Conservation (phyloP, 1,140 invertebrate species). For the Agrypnia vestita region DNA sequence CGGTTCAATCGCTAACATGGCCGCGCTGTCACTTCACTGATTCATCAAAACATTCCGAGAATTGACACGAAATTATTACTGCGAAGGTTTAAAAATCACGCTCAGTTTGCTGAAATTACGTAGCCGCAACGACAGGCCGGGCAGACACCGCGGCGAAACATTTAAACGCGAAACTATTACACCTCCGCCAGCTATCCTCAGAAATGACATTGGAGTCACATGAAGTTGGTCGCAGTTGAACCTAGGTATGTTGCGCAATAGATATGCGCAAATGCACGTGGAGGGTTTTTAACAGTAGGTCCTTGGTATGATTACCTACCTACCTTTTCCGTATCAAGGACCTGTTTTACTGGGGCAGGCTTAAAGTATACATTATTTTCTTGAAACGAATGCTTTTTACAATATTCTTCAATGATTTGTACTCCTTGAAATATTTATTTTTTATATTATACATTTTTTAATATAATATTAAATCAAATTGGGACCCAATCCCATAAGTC, state of each 20-base stretch:
- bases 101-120: constrained; percentile 19
- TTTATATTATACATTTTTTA: too few relatives aligned
- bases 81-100: neutral
- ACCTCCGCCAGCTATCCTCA: constrained; percentile 23
- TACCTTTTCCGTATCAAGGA: constrained; percentile 21
- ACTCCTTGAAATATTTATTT: too few relatives aligned
- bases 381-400: too few relatives aligned
- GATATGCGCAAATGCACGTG: constrained; percentile 43
- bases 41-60: constrained; percentile 28
- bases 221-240: constrained; percentile 41
- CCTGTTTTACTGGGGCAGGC: constrained; percentile 15
- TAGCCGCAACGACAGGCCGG: constrained; percentile 8
- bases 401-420: too few relatives aligned
- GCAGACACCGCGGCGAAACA: constrained; percentile 9
- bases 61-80: constrained; percentile 42
- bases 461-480: too few relatives aligned
- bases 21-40: constrained; percentile 43
- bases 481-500: too few relatives aligned
- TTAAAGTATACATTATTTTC: neutral
- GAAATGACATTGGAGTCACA: constrained; percentile 48
- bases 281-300: constrained; percentile 32
- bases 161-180: constrained; percentile 43
- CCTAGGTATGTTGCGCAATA: constrained; percentile 49
- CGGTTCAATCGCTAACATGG: constrained; percentile 46
- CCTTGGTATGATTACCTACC: constrained; percentile 7